Percentiles rank a stretch among this genome's conserved stretches.
Evolutionary conservation across 1,140 invertebrate species (phyloP).

Genomic region (Euura lappo): DNA sequence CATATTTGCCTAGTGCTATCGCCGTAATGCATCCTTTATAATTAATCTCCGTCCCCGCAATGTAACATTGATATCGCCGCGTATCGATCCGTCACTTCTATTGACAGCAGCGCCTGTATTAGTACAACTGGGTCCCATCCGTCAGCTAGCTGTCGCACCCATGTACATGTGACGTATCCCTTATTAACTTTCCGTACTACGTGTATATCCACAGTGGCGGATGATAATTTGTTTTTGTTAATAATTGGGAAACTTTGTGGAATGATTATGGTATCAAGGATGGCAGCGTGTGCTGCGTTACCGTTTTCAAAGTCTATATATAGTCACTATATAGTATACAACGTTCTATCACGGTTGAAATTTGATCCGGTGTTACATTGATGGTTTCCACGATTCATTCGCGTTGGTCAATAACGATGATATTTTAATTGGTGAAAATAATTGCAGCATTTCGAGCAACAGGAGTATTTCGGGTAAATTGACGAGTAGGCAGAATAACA

Average conservation of each 20-base stretch:
- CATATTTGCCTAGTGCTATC: not conserved
- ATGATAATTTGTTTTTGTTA: not conserved
- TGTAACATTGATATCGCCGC: not conserved
- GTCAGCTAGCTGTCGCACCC: not conserved
- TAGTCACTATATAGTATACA: no score
- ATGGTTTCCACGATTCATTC: no score
- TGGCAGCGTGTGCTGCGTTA: no score
- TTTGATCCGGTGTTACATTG: no score
- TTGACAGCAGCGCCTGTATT: not conserved
- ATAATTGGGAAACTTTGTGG: not conserved
- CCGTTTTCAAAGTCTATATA: no score
- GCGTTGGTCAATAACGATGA: no score
- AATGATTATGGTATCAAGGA: not conserved
- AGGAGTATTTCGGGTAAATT: no score
- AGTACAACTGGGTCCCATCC: constrained; percentile 3
- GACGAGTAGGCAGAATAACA: no score
- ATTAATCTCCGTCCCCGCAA: no score
- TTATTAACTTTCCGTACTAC: not conserved
- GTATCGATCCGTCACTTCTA: constrained; percentile 4
- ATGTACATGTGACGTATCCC: not conserved
- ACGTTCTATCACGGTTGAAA: no score
- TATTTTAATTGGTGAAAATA: no score
- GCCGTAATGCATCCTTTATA: not conserved
- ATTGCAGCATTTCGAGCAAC: no score
- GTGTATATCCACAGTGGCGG: not conserved